Percentiles rank a stretch among this genome's conserved stretches.
Conservation (phyloP, 2,888 invertebrate species). For the Poecilobothrus nobilitatus region DNA sequence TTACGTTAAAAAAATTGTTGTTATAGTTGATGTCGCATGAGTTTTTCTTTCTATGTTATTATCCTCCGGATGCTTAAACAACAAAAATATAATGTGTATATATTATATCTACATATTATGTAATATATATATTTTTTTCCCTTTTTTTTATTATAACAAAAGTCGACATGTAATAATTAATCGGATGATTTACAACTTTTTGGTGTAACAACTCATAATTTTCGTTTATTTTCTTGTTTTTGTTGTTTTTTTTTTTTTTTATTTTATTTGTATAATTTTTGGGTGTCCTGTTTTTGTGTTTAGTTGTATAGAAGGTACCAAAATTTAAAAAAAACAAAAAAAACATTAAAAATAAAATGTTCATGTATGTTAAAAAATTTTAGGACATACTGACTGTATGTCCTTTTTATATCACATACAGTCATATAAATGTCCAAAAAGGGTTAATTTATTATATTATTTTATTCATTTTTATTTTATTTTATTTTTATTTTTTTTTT, state of each 20-base stretch:
- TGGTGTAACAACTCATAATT: conserved; percentile 13
- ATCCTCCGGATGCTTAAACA: neutral
- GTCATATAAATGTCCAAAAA: conserved; percentile 41
- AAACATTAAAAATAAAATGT: neutral
- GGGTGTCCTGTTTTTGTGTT: neutral
- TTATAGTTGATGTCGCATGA: neutral
- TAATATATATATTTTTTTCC: no score
- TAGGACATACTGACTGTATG: neutral
- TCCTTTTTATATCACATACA: conserved; percentile 9
- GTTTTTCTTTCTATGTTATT: neutral
- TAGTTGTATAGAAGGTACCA: neutral
- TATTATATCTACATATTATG: no score
- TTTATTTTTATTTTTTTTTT: no score
- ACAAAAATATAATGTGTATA: neutral
- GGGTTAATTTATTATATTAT: conserved; percentile 45
- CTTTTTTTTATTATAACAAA: conserved; percentile 8
- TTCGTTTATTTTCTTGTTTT: neutral
- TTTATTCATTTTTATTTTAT: conserved; percentile 45
- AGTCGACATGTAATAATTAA: conserved; percentile 29
- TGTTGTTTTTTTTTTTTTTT: neutral
- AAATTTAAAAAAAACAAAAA: neutral
- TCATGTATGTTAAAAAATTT: neutral
- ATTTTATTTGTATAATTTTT: neutral
- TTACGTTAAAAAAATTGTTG: no score
- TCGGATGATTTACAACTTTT: conserved; percentile 35